Evolutionary conservation across 2,797 vertebrate species (phyloP).

Genomic region (Sylvia borin): DNA sequence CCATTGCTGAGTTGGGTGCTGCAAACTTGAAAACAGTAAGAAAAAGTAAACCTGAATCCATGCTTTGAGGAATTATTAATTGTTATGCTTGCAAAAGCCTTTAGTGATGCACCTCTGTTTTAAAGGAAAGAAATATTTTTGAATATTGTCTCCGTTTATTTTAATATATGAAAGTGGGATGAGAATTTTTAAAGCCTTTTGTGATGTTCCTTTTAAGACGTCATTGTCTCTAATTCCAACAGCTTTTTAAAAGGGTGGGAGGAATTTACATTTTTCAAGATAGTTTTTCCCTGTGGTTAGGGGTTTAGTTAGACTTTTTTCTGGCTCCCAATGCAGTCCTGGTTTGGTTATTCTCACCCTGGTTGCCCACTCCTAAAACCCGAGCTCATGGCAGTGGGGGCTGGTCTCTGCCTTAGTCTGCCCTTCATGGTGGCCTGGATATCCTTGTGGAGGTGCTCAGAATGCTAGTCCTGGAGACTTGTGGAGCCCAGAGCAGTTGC

Average conservation of each 20-base stretch:
- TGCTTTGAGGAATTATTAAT: not conserved
- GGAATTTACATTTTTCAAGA: not conserved
- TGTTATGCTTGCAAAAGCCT: not conserved
- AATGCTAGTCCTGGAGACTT: not conserved
- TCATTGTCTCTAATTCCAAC: not conserved
- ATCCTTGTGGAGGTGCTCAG: not conserved
- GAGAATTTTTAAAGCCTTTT: not conserved
- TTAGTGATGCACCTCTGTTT: not conserved
- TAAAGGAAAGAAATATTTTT: not conserved
- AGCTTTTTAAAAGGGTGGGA: not conserved
- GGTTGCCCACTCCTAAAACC: not conserved
- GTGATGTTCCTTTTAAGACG: not conserved
- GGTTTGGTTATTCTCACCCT: not conserved
- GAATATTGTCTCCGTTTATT: not conserved
- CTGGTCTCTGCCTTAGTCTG: not conserved
- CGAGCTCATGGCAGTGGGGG: accelerated
- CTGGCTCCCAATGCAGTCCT: not conserved
- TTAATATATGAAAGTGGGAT: not conserved
- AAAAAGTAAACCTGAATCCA: not conserved
- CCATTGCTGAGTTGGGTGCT: not conserved
- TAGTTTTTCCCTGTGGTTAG: not conserved
- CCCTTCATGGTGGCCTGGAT: not conserved
- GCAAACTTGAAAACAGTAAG: not conserved
- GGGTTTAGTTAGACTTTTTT: not conserved
- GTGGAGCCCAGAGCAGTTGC: not conserved